These are phyloP conservation scores for Trilocha varians DNA, from an alignment of 2,888 invertebrate genomes.

Conservation along the genomic window DNA sequence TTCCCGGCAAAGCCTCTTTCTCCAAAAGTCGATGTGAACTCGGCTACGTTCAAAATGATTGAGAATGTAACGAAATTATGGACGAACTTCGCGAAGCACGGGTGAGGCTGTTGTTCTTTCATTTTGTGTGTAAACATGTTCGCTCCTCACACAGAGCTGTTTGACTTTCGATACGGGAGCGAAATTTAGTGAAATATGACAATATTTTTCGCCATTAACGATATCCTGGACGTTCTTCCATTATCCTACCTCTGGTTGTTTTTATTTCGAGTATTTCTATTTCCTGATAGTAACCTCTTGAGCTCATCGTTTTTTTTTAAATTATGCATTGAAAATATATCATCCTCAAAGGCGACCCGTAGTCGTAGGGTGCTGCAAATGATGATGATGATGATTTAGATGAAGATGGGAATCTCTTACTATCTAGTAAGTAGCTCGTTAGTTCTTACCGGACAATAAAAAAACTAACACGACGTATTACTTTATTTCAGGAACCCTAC, in stretches of 20 bases:
- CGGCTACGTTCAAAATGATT: slow-evolving; percentile 30
- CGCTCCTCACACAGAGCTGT: neutral
- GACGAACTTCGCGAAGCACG: slow-evolving; percentile 42
- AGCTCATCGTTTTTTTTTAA: no score
- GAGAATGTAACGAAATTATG: slow-evolving; percentile 36
- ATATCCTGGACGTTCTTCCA: no score
- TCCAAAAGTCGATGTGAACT: slow-evolving; percentile 21
- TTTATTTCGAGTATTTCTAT: no score
- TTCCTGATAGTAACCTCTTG: no score
- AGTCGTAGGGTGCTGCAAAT: no score
- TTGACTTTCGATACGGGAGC: neutral
- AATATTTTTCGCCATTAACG: no score
- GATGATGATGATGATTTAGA: no score
- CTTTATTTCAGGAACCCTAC: slow-evolving; percentile 34
- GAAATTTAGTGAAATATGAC: neutral
- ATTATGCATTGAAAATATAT: no score
- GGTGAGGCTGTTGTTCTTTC: slow-evolving; percentile 3
- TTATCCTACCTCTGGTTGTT: no score
- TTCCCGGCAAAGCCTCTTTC: slow-evolving; percentile 23
- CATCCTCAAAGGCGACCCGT: no score
- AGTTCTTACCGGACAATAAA: neutral
- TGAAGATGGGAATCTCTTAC: no score
- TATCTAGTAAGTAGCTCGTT: no score
- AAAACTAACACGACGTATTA: neutral
- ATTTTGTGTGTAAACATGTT: neutral